A percentile compares a stretch with the other conserved stretches of the same genome.
These are phyloP conservation scores for Urocynchramus pylzowi DNA, from an alignment of 2,113 vertebrate species.

Conservation along the genomic window DNA sequence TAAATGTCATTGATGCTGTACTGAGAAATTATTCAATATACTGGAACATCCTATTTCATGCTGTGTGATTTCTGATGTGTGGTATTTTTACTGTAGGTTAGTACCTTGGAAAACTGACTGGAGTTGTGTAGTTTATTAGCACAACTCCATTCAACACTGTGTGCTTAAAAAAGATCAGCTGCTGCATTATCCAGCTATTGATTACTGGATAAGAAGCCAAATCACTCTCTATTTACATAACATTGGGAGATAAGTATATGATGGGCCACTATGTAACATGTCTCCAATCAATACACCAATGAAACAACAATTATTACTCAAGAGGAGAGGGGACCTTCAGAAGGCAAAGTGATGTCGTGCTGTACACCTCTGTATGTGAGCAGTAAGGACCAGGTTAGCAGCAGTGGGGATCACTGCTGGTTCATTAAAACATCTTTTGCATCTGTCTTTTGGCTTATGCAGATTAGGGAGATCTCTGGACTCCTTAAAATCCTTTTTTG, in stretches of 20 bases:
- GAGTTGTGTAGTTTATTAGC: not conserved
- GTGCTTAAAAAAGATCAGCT: not conserved
- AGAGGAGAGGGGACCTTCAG: not conserved
- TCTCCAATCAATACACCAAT: not conserved
- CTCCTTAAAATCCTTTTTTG: not conserved
- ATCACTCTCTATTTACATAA: not conserved
- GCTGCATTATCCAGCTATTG: not conserved
- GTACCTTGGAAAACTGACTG: not conserved
- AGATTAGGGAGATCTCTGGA: not conserved
- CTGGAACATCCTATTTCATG: slow-evolving; percentile 41
- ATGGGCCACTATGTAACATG: not conserved
- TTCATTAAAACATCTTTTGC: not conserved
- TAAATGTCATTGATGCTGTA: not conserved
- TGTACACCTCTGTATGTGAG: not conserved
- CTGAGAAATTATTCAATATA: not conserved
- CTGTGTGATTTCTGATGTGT: not conserved
- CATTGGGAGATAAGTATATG: not conserved
- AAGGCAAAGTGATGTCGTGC: not conserved
- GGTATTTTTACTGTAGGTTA: not conserved
- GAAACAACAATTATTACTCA: not conserved
- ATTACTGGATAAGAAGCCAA: not conserved
- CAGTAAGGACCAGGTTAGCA: not conserved
- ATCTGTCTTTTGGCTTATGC: not conserved
- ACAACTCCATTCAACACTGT: not conserved
- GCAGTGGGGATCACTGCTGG: not conserved